These are phyloP conservation scores for Scalopus aquaticus DNA, from an alignment of 2,113 vertebrate genomes.

Conservation along the genomic window DNA sequence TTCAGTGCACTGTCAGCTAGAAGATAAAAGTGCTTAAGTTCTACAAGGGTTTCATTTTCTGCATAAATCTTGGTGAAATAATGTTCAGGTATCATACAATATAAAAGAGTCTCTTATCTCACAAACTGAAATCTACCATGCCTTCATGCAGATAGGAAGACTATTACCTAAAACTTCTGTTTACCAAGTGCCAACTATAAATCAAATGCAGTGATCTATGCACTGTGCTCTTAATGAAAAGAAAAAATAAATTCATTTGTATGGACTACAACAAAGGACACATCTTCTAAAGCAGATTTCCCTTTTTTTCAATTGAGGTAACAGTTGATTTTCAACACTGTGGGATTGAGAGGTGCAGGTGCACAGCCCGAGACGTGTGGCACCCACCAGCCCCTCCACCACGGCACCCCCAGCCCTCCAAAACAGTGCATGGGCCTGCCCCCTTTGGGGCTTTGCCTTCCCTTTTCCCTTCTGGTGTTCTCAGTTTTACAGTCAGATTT, in stretches of 20 bases:
- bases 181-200: slow-evolving; percentile 58
- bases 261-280: slow-evolving; percentile 32
- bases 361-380: no score
- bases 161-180: slow-evolving; percentile 71
- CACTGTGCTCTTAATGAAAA: slow-evolving; percentile 52
- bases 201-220: slow-evolving; percentile 62
- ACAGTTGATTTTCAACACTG: no score
- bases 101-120: slow-evolving; percentile 60
- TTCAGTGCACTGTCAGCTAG: slow-evolving; percentile 65
- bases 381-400: no score
- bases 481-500: no score
- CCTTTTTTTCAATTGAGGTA: no score
- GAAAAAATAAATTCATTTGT: not conserved
- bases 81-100: slow-evolving; percentile 45
- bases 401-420: no score
- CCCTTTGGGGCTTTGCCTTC: no score
- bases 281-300: slow-evolving; percentile 51
- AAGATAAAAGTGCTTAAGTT: slow-evolving; percentile 73
- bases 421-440: no score
- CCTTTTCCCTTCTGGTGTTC: no score
- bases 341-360: no score
- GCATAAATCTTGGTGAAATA: slow-evolving; percentile 77
- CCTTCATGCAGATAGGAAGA: slow-evolving; percentile 75
- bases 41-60: slow-evolving; percentile 68
- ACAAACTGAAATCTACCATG: slow-evolving; percentile 65